These are phyloP conservation scores for Aspidapion aeneum DNA, from an alignment of 2,888 invertebrate genomes.

Conservation along the genomic window DNA sequence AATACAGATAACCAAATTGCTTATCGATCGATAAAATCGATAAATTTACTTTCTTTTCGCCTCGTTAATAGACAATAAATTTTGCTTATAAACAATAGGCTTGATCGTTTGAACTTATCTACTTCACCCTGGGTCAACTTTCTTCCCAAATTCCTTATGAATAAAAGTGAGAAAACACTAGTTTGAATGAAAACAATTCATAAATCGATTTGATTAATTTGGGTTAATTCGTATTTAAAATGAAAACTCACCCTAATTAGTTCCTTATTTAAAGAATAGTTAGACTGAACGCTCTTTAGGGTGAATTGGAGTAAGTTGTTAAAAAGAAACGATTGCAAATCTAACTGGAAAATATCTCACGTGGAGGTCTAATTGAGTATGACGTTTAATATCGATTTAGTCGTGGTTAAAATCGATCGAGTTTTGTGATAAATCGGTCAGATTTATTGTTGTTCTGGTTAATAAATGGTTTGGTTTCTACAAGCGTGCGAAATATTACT, in stretches of 20 bases:
- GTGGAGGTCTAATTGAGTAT: conserved; percentile 27
- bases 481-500: too few species aligned
- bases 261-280: too few species aligned
- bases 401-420: conserved; percentile 14
- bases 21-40: neutral
- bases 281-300: too few species aligned
- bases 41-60: conserved; percentile 2
- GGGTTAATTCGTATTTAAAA: too few species aligned
- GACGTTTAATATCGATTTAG: conserved; percentile 33
- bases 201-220: too few species aligned
- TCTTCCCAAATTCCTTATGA: too few species aligned
- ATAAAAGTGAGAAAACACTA: too few species aligned
- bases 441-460: neutral
- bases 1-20: neutral
- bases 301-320: neutral
- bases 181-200: too few species aligned
- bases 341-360: neutral
- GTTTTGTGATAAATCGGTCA: neutral
- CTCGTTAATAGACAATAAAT: conserved; percentile 5
- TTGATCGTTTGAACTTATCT: too few species aligned
- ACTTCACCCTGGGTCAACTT: too few species aligned
- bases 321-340: neutral
- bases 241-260: too few species aligned
- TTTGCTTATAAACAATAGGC: neutral
- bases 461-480: too few species aligned